Evolutionary conservation across 2,797 vertebrate genomes (phyloP).

Genomic region (Hippocampus kuda): DNA sequence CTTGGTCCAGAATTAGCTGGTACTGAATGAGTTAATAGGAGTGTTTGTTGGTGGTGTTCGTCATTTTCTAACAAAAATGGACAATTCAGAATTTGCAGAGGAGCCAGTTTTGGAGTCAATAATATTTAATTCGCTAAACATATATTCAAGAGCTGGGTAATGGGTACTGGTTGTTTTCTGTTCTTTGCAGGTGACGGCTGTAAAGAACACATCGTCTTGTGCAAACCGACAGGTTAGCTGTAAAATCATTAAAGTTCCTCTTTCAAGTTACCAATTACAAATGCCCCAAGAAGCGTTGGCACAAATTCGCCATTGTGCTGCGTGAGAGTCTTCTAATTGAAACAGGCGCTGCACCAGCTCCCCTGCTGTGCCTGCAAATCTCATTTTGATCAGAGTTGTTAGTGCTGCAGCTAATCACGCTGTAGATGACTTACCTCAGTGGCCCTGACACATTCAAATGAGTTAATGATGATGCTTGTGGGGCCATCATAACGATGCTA

Average conservation of each 20-base stretch:
- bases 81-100: too few relatives aligned
- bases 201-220: too few relatives aligned
- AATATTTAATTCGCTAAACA: background rate
- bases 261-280: background rate
- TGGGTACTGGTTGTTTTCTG: too few relatives aligned
- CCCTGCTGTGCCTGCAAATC: slow-evolving; percentile 26
- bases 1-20: too few relatives aligned
- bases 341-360: slow-evolving; percentile 25
- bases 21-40: too few relatives aligned
- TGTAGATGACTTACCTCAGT: slow-evolving; percentile 33
- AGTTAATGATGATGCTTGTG: slow-evolving; percentile 36
- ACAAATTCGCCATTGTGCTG: slow-evolving; percentile 3
- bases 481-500: slow-evolving; percentile 39
- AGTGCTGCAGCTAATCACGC: slow-evolving; percentile 42
- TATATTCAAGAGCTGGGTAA: background rate
- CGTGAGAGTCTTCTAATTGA: background rate
- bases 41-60: background rate
- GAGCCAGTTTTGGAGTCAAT: too few relatives aligned
- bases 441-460: slow-evolving; percentile 28
- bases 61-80: background rate
- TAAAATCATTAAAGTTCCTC: slow-evolving; percentile 1
- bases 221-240: background rate
- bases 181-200: background rate
- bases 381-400: slow-evolving; percentile 41
- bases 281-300: background rate